phyloP scores from a whole-genome alignment of 2,797 vertebrate species.

The Labeo calbasu region DNA sequence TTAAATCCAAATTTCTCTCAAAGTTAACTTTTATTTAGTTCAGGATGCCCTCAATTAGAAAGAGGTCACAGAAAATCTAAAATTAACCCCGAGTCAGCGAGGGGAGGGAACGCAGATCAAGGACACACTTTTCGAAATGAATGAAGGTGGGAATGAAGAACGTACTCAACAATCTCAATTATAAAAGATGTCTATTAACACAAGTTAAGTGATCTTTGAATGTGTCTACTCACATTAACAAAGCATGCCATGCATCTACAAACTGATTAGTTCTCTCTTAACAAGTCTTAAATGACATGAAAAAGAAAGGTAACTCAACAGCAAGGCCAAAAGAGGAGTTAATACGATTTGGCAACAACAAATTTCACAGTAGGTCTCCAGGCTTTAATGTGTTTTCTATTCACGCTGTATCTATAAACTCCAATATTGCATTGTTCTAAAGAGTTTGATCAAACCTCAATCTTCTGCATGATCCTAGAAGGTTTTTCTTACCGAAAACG shows the following conservation, averaged over 20 bases:
- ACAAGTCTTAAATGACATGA: background rate
- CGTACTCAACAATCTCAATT: constrained; percentile 60
- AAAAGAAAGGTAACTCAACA: background rate
- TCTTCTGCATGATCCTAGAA: background rate
- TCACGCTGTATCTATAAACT: background rate
- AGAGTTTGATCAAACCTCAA: background rate
- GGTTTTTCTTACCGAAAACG: constrained; percentile 88
- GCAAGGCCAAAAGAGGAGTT: background rate
- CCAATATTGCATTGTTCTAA: background rate
- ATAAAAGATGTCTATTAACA: constrained; percentile 63
- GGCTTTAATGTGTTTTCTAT: background rate
- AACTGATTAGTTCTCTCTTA: background rate
- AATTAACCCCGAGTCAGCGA: constrained; percentile 69
- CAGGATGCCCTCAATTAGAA: constrained; percentile 81
- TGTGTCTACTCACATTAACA: background rate
- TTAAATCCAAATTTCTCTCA: constrained; percentile 46
- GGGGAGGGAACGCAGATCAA: constrained; percentile 68
- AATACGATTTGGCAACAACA: background rate
- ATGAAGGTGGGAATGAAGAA: constrained; percentile 70
- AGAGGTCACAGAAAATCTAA: constrained; percentile 75
- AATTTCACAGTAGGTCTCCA: background rate
- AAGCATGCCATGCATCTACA: background rate
- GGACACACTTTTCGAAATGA: constrained; percentile 71
- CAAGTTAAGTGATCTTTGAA: background rate
- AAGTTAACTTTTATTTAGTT: constrained; percentile 70